These are phyloP conservation scores for Diadema setosum DNA, from an alignment of 35 echinoderm and acorn worm genomes.

Conservation along the genomic window DNA sequence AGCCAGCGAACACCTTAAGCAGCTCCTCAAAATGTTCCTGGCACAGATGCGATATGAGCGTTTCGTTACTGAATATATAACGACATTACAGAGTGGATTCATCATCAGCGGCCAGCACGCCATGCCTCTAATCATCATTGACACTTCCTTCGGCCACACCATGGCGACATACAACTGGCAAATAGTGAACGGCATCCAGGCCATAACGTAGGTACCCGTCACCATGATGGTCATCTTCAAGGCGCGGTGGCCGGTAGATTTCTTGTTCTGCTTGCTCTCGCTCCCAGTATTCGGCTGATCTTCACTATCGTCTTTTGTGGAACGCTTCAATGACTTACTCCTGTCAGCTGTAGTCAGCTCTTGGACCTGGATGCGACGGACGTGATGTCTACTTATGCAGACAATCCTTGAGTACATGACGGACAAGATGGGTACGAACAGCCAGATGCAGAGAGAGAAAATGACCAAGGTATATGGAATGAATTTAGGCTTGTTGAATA, in stretches of 20 bases:
- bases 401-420: background rate
- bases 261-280: background rate
- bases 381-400: background rate
- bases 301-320: no score
- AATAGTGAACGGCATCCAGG: background rate
- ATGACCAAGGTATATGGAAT: background rate
- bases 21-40: background rate
- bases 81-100: background rate
- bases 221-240: background rate
- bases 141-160: background rate
- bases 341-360: background rate
- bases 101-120: background rate
- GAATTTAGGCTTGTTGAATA: background rate
- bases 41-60: background rate
- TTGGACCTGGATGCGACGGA: background rate
- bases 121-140: background rate
- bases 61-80: constrained; percentile 2
- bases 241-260: background rate
- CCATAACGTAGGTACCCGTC: background rate
- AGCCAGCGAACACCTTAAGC: background rate
- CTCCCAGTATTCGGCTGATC: background rate
- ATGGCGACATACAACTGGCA: background rate
- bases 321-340: no score
- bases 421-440: background rate
- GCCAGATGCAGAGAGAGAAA: background rate